A percentile compares a stretch with the other conserved stretches of the same genome.
Evolutionary conservation across 2,888 invertebrate species (phyloP).

Genomic region (Andrena bicolor): DNA sequence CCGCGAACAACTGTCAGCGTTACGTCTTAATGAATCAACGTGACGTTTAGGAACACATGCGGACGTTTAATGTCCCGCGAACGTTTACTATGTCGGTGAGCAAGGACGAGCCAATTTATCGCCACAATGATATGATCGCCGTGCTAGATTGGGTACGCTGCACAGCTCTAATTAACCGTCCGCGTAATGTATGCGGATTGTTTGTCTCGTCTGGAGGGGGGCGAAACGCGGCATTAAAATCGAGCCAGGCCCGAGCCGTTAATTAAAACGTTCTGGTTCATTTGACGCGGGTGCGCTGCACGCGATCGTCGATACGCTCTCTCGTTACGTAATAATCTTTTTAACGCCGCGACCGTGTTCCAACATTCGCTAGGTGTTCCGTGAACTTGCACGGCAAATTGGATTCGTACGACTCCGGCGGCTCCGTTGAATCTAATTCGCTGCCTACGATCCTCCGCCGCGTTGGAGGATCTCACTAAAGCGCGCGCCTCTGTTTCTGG

Average conservation of each 20-base stretch:
- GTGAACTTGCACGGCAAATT: constrained; percentile 18
- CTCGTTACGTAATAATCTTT: constrained; percentile 41
- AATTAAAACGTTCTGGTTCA: constrained; percentile 44
- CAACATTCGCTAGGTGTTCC: constrained; percentile 11
- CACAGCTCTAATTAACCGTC: constrained; percentile 73
- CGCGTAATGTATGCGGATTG: constrained; percentile 68
- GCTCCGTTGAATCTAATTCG: no score
- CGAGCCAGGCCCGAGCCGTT: not conserved
- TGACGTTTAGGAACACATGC: constrained; percentile 38
- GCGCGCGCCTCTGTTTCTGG: no score
- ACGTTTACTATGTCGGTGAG: constrained; percentile 57
- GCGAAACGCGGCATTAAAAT: not conserved
- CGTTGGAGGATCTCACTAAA: no score
- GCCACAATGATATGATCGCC: constrained; percentile 71
- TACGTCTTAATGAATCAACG: constrained; percentile 32
- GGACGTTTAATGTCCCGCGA: constrained; percentile 40
- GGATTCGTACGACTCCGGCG: not conserved
- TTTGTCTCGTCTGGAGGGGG: constrained; percentile 56
- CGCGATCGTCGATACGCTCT: not conserved
- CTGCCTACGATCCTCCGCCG: no score
- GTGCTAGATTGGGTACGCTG: constrained; percentile 58
- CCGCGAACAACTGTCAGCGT: not conserved
- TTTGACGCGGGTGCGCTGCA: constrained; percentile 19
- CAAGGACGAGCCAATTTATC: constrained; percentile 75
- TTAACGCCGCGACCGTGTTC: constrained; percentile 1